phyloP scores from a whole-genome alignment of 1,140 invertebrate species.

The Frieseomelitta varia region DNA sequence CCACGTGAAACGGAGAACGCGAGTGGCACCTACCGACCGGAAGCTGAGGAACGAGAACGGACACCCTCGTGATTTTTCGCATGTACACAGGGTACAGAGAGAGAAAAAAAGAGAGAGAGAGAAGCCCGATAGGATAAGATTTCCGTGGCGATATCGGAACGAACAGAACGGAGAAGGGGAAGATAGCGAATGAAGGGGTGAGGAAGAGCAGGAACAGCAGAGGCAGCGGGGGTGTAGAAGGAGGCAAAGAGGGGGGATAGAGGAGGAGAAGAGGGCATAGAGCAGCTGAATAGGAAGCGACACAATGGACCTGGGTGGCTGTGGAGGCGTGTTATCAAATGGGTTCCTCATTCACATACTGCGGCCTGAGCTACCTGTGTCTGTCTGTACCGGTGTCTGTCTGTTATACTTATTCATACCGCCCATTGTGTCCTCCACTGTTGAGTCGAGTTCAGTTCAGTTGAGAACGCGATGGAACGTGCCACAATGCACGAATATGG shows the following conservation, averaged over 20 bases:
- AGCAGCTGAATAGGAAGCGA: slow-evolving; percentile 82
- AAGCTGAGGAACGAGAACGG: neutral
- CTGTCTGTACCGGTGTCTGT: slow-evolving; percentile 82
- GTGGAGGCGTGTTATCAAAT: slow-evolving; percentile 82
- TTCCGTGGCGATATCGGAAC: slow-evolving; percentile 70
- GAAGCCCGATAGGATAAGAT: slow-evolving; percentile 68
- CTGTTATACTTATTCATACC: slow-evolving; percentile 83
- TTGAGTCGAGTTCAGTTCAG: slow-evolving; percentile 82
- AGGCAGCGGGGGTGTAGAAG: slow-evolving; percentile 49
- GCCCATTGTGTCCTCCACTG: slow-evolving; percentile 77
- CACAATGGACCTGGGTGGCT: slow-evolving; percentile 81
- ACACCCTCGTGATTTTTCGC: slow-evolving; percentile 55
- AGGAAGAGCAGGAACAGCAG: slow-evolving; percentile 54
- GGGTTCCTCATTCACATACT: slow-evolving; percentile 83
- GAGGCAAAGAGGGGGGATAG: slow-evolving; percentile 57
- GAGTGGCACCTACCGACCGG: neutral
- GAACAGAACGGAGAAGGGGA: slow-evolving; percentile 41
- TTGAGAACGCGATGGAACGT: slow-evolving; percentile 83
- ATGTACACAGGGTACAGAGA: slow-evolving; percentile 55
- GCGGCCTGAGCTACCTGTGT: slow-evolving; percentile 80
- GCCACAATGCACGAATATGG: slow-evolving; percentile 82
- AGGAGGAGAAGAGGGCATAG: slow-evolving; percentile 76
- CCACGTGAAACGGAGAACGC: too few relatives aligned
- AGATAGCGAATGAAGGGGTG: slow-evolving; percentile 46
- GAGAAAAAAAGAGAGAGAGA: slow-evolving; percentile 31